phyloP scores from a whole-genome alignment of 2,888 invertebrate species.

The Cybosia mesomella region DNA sequence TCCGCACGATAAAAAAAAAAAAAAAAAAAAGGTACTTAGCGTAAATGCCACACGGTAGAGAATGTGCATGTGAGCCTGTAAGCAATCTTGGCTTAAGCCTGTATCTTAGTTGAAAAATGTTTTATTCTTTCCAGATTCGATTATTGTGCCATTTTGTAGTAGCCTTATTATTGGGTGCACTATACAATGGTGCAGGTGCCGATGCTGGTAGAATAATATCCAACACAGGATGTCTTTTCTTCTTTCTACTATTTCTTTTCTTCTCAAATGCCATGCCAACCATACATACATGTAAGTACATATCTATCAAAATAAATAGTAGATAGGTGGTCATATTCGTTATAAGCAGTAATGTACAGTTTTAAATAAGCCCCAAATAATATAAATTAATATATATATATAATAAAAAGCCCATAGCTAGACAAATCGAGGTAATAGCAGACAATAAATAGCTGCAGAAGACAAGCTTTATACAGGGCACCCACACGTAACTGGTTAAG shows the following conservation, averaged over 20 bases:
- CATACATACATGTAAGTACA: slow-evolving; percentile 88
- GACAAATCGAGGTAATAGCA: no score
- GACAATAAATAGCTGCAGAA: no score
- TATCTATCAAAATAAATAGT: not conserved
- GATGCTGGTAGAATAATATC: slow-evolving; percentile 84
- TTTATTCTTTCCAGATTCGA: slow-evolving; percentile 71
- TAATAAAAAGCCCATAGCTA: no score
- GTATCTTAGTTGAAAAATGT: not conserved
- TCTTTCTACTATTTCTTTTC: slow-evolving; percentile 87
- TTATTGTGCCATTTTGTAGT: slow-evolving; percentile 83
- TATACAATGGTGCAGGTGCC: slow-evolving; percentile 87
- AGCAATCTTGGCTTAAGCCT: not conserved
- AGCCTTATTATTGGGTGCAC: slow-evolving; percentile 84
- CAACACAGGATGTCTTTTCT: slow-evolving; percentile 88
- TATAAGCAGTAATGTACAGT: no score
- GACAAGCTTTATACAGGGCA: no score
- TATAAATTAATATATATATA: no score
- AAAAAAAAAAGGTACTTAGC: no score
- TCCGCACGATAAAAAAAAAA: no score
- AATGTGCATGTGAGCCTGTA: not conserved
- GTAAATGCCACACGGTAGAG: no score
- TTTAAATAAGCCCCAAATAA: no score
- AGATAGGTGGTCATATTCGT: not conserved
- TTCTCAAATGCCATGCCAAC: slow-evolving; percentile 89
- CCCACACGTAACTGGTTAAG: no score